A percentile compares a stretch with the other conserved stretches of the same genome.
phyloP scores from a whole-genome alignment of 2,888 invertebrate genomes.

The Stomorhina lunata region DNA sequence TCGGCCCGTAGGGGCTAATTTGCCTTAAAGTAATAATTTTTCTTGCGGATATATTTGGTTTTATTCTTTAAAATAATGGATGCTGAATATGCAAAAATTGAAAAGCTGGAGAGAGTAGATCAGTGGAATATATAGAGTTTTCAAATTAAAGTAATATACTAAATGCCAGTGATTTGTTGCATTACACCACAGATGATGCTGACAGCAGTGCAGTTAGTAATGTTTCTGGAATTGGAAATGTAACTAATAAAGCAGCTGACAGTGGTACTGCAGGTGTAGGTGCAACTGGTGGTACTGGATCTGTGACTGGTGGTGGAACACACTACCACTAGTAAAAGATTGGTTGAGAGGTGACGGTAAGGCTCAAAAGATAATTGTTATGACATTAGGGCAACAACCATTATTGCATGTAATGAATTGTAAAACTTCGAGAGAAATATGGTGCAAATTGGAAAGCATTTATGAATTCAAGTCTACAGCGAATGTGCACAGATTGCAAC shows the following conservation, averaged over 20 bases:
- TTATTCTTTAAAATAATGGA: constrained; percentile 21
- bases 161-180: constrained; percentile 44
- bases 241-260: too few relatives aligned
- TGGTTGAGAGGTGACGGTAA: constrained; percentile 39
- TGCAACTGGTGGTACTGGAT: background rate
- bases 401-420: constrained; percentile 52
- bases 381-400: constrained; percentile 42
- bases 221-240: too few relatives aligned
- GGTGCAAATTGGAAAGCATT: constrained; percentile 47
- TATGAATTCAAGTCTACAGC: constrained; percentile 52
- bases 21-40: background rate
- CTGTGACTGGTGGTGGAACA: background rate
- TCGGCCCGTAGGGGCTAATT: too few relatives aligned
- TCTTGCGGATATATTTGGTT: constrained; percentile 8
- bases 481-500: constrained; percentile 59
- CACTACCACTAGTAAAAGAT: background rate
- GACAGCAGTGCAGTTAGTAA: background rate
- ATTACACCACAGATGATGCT: constrained; percentile 23
- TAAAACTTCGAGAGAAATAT: constrained; percentile 46
- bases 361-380: constrained; percentile 54
- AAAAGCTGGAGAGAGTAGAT: constrained; percentile 40
- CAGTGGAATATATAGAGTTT: constrained; percentile 51
- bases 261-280: background rate
- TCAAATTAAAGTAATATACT: constrained; percentile 48
- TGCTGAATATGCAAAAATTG: constrained; percentile 42